phyloP scores from a whole-genome alignment of 1,140 invertebrate species.

The Adelges cooleyi region DNA sequence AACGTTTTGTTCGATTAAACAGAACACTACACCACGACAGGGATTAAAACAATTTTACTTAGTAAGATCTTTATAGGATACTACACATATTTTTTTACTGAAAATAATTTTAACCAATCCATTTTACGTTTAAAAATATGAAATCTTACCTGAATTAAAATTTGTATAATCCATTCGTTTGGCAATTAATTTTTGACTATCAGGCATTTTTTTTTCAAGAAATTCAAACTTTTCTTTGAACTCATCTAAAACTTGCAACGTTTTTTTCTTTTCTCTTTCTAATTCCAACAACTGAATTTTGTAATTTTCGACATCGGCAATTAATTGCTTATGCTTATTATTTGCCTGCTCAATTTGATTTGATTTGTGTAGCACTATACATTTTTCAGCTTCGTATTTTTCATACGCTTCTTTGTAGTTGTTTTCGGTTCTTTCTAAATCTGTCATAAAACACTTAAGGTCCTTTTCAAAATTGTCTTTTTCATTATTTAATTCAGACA shows the following conservation, averaged over 20 bases:
- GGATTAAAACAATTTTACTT: no score
- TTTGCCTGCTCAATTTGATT: slow-evolving; percentile 49
- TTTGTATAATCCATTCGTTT: slow-evolving; percentile 25
- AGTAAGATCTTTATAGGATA: no score
- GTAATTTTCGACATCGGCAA: slow-evolving; percentile 41
- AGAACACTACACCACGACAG: no score
- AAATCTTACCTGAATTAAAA: slow-evolving; percentile 32
- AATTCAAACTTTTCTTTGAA: background rate
- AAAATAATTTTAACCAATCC: no score
- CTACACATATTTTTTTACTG: no score
- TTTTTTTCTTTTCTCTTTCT: background rate
- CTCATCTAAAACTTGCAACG: background rate
- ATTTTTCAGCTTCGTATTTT: slow-evolving; percentile 56
- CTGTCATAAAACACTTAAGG: slow-evolving; percentile 35
- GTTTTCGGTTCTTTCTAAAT: background rate
- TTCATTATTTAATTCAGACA: slow-evolving; percentile 42
- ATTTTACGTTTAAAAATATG: no score
- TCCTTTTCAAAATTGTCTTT: slow-evolving; percentile 43
- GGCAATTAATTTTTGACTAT: background rate
- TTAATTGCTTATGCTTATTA: background rate
- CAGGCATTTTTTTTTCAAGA: background rate
- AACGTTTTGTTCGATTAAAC: no score
- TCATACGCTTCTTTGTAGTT: slow-evolving; percentile 54
- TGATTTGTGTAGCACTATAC: slow-evolving; percentile 62
- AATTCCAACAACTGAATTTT: background rate